Evolutionary conservation across 2,797 vertebrate genomes (phyloP).

Genomic region (Sandelia bainsii): DNA sequence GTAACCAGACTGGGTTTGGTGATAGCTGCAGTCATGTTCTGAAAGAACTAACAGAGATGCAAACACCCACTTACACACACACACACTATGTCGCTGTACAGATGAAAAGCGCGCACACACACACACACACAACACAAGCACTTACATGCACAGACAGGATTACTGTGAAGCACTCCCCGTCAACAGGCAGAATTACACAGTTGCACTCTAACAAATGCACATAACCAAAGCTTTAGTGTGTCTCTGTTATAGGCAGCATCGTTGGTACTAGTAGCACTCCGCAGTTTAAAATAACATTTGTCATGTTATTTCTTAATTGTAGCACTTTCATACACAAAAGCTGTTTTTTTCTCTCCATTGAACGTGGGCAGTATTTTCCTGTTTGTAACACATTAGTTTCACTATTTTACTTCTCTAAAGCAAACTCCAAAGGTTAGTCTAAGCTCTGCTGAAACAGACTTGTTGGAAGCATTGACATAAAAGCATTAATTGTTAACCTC

Average conservation of each 20-base stretch:
- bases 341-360: neutral
- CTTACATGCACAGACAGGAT: constrained; percentile 35
- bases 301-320: constrained; percentile 25
- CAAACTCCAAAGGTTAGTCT: neutral
- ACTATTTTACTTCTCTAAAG: constrained; percentile 1
- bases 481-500: neutral
- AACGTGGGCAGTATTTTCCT: neutral
- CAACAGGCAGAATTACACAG: constrained; percentile 27
- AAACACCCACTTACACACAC: constrained; percentile 12
- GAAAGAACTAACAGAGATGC: constrained; percentile 14
- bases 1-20: constrained; percentile 14
- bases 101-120: constrained; percentile 65
- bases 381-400: neutral
- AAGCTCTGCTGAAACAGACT: neutral
- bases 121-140: constrained; percentile 25
- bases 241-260: constrained; percentile 19
- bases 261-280: constrained; percentile 2
- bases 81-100: constrained; percentile 64
- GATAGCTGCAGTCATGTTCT: constrained; percentile 21
- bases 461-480: neutral
- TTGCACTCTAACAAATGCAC: constrained; percentile 15
- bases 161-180: constrained; percentile 34
- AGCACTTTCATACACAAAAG: constrained; percentile 7
- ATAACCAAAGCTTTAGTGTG: constrained; percentile 11
- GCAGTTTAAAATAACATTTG: constrained; percentile 15